phyloP scores from a whole-genome alignment of 2,113 vertebrate species.

The Callocephalon fimbriatum region DNA sequence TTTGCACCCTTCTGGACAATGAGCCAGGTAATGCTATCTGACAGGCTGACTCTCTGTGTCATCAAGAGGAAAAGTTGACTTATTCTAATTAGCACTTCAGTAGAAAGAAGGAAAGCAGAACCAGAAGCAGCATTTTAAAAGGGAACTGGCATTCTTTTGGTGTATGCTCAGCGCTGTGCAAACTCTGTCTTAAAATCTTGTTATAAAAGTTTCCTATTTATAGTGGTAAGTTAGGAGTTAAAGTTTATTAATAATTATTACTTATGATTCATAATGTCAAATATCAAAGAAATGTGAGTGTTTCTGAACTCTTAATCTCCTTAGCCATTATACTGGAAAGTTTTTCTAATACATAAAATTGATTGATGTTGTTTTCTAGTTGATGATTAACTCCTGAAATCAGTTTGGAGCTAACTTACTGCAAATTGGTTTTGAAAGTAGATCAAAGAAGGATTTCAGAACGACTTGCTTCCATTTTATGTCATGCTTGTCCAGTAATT shows the following conservation, averaged over 20 bases:
- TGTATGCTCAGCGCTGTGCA: background rate
- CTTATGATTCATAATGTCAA: background rate
- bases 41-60: background rate
- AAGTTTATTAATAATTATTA: background rate
- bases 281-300: background rate
- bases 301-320: background rate
- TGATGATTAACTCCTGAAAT: constrained; percentile 42
- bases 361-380: constrained; percentile 1
- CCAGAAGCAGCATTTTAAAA: background rate
- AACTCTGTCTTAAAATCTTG: background rate
- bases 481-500: background rate
- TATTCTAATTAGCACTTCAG: background rate
- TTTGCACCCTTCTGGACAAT: background rate
- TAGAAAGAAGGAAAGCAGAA: background rate
- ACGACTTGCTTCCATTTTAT: constrained; percentile 8
- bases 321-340: background rate
- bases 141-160: background rate
- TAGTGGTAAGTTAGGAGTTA: background rate
- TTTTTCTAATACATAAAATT: background rate
- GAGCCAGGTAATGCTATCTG: background rate
- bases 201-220: background rate
- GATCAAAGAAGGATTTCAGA: constrained; percentile 44
- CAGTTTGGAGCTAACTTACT: background rate
- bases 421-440: constrained; percentile 39
- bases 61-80: background rate